These are phyloP conservation scores for Drosophila cracens DNA, from an alignment of 2,888 invertebrate species.

Conservation along the genomic window DNA sequence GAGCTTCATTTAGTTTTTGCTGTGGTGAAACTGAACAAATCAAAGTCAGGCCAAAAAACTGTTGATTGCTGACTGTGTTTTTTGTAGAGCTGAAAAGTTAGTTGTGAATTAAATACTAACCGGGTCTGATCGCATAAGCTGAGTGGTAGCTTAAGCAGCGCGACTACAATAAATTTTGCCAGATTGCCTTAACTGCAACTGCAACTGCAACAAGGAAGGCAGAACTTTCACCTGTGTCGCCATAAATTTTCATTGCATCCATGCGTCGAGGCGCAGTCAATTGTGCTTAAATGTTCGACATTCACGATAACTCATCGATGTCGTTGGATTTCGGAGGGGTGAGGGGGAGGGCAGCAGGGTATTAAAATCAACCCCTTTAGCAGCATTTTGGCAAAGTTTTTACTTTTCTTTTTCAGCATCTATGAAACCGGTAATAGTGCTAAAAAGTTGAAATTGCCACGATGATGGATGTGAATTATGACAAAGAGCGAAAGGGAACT, in stretches of 20 bases:
- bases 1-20: constrained; percentile 59
- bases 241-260: constrained; percentile 66
- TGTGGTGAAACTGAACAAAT: constrained; percentile 30
- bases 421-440: constrained; percentile 4
- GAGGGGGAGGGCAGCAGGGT: no score
- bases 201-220: constrained; percentile 13
- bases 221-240: constrained; percentile 69
- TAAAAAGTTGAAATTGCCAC: constrained; percentile 9
- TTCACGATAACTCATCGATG: constrained; percentile 28
- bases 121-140: constrained; percentile 5
- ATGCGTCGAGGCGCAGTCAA: constrained; percentile 55
- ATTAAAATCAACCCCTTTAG: constrained; percentile 5
- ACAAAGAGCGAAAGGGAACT: neutral
- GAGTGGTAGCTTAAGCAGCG: constrained; percentile 36
- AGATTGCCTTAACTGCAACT: constrained; percentile 34
- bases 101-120: constrained; percentile 4
- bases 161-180: constrained; percentile 52
- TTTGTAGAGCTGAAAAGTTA: constrained; percentile 29
- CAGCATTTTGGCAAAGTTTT: constrained; percentile 6
- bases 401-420: constrained; percentile 8
- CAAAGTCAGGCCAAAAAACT: constrained; percentile 15
- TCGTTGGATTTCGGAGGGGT: neutral
- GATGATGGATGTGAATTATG: neutral
- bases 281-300: constrained; percentile 59
- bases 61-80: constrained; percentile 58